phyloP scores from a whole-genome alignment of 2,888 invertebrate species.

The Kryphioiulus occultus region DNA sequence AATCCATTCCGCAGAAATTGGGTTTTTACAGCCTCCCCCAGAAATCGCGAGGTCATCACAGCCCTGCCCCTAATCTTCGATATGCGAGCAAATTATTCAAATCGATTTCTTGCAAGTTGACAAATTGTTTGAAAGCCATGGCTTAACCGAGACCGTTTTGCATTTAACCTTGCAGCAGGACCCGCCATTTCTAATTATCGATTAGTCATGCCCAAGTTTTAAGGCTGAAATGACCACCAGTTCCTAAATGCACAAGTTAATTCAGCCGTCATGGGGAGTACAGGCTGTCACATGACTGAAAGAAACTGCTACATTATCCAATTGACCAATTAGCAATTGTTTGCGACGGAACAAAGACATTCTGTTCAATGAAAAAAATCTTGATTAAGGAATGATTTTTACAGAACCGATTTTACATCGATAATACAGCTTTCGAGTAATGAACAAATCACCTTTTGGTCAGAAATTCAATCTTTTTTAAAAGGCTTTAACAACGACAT shows the following conservation, averaged over 20 bases:
- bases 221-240: background rate
- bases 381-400: no score
- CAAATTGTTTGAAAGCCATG: background rate
- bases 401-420: no score
- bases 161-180: background rate
- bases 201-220: background rate
- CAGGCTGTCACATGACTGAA: no score
- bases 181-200: constrained; percentile 28
- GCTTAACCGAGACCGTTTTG: background rate
- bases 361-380: no score
- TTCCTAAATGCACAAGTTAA: background rate
- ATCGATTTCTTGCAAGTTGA: constrained; percentile 29
- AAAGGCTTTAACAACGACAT: no score
- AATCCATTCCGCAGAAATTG: background rate
- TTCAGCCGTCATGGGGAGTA: no score
- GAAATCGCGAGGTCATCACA: constrained; percentile 20
- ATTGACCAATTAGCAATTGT: no score
- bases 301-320: no score
- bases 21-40: background rate
- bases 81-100: constrained; percentile 25
- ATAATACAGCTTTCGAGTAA: no score
- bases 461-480: no score
- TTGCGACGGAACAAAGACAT: no score
- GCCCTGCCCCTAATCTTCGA: background rate
- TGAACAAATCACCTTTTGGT: no score